These are phyloP conservation scores for Hemiscyllium ocellatum DNA, from an alignment of 2,113 vertebrate genomes.

Conservation along the genomic window DNA sequence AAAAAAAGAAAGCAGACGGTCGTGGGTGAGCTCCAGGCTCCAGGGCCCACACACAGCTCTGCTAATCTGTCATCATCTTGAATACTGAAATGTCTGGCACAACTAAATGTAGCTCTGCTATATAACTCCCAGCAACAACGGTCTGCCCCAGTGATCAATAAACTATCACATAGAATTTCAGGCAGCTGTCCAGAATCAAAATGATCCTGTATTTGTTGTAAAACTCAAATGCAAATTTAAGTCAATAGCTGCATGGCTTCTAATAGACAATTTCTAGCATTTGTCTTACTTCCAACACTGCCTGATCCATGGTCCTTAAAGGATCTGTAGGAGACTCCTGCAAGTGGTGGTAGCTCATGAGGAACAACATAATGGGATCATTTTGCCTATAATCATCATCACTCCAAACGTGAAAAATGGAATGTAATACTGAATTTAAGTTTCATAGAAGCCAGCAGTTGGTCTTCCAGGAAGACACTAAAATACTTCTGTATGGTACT, in stretches of 20 bases:
- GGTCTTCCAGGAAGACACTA: background rate
- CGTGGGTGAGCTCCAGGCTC: too few species aligned
- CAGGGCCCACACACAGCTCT: too few species aligned
- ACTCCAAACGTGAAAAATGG: background rate
- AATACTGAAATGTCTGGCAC: too few species aligned
- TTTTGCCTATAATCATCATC: background rate
- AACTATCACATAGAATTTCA: background rate
- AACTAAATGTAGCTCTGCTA: background rate
- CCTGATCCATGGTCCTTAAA: background rate
- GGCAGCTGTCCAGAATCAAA: background rate
- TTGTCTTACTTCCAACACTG: background rate
- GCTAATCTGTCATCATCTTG: too few species aligned
- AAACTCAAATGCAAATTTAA: too few species aligned
- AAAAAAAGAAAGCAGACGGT: too few species aligned
- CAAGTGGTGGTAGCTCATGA: background rate
- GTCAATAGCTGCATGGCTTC: background rate
- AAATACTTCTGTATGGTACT: background rate
- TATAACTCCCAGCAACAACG: background rate
- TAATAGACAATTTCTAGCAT: background rate
- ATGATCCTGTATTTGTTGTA: background rate
- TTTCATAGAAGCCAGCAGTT: background rate
- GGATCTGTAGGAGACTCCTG: background rate
- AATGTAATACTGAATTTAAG: background rate
- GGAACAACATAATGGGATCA: background rate
- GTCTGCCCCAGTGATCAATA: background rate